phyloP scores from a whole-genome alignment of 2,797 vertebrate species.

The Halcyon badia region DNA sequence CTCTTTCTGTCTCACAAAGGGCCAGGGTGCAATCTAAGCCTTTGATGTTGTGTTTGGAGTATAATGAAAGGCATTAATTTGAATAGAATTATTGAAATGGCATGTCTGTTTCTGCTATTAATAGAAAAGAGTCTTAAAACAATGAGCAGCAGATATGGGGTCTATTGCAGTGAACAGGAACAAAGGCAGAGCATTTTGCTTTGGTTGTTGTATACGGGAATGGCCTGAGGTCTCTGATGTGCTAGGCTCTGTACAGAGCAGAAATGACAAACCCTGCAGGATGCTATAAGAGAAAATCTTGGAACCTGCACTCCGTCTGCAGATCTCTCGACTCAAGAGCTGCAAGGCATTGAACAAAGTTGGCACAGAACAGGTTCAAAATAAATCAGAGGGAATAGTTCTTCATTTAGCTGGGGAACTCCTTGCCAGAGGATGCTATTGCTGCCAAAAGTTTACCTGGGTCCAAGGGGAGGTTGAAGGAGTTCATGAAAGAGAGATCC shows the following conservation, averaged over 20 bases:
- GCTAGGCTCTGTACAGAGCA: not conserved
- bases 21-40: constrained; percentile 62
- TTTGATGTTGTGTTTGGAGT: constrained; percentile 69
- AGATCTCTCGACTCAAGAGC: not conserved
- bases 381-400: not conserved
- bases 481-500: not conserved
- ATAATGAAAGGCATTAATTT: constrained; percentile 76
- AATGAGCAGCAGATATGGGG: constrained; percentile 45
- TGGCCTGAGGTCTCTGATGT: not conserved
- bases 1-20: constrained; percentile 47
- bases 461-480: not conserved
- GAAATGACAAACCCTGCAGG: not conserved
- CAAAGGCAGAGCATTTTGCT: constrained; percentile 38
- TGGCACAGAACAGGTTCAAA: not conserved
- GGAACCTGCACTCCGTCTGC: not conserved
- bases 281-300: not conserved
- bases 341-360: not conserved
- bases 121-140: constrained; percentile 69
- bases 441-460: not conserved
- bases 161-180: constrained; percentile 33
- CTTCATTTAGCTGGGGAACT: not conserved
- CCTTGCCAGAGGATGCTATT: not conserved
- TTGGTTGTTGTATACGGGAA: not conserved
- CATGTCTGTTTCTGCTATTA: constrained; percentile 68
- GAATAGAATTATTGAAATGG: constrained; percentile 74